phyloP scores from a whole-genome alignment of 2,113 vertebrate species.

The Equus quagga region DNA sequence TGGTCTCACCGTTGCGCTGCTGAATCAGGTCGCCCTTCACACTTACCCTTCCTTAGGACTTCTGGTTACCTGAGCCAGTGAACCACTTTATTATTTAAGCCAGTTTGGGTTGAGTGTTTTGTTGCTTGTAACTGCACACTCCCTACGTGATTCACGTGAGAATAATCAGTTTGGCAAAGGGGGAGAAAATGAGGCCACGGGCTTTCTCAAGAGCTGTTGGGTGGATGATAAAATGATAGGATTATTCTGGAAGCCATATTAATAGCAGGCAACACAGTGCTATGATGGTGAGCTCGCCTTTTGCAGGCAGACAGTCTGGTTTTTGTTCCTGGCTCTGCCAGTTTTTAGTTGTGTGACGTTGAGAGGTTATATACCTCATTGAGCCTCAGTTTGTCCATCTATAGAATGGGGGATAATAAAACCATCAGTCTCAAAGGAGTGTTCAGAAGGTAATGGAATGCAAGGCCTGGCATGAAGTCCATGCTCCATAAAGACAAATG shows the following conservation, averaged over 20 bases:
- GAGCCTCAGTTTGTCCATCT: background rate
- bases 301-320: background rate
- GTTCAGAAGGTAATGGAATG: background rate
- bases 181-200: background rate
- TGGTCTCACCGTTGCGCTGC: background rate
- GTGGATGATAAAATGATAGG: background rate
- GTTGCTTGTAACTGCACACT: background rate
- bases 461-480: background rate
- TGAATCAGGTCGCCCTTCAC: background rate
- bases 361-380: background rate
- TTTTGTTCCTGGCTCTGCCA: background rate
- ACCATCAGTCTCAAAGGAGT: background rate
- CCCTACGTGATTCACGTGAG: background rate
- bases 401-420: background rate
- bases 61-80: background rate
- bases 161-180: background rate
- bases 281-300: background rate
- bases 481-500: fast-evolving
- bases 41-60: background rate
- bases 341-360: background rate
- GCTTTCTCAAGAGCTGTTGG: background rate
- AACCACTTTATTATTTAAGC: background rate
- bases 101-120: background rate
- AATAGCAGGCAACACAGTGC: background rate
- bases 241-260: background rate